Percentiles rank a stretch among this genome's conserved stretches.
Evolutionary conservation across 1,140 invertebrate species (phyloP).

Genomic region (Panagrolaimus sp.): DNA sequence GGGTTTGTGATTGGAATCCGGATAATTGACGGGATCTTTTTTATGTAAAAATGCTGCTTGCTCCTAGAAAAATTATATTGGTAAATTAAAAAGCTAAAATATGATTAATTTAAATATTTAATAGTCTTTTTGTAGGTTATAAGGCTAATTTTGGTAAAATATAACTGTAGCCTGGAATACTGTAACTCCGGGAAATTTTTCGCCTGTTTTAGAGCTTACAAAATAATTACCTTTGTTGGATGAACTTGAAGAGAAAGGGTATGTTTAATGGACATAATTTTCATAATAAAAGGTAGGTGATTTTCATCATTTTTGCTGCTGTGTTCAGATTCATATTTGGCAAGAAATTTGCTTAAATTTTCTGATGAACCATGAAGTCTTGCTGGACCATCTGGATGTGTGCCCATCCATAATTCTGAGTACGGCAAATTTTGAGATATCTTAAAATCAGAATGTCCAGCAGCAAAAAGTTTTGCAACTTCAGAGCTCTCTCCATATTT

Average conservation of each 20-base stretch:
- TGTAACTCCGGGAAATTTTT: too few relatives aligned
- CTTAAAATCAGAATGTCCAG: slow-evolving; percentile 53
- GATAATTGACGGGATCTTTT: slow-evolving; percentile 77
- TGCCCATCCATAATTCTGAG: slow-evolving; percentile 87
- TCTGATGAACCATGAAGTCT: slow-evolving; percentile 59
- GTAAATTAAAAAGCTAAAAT: slow-evolving; percentile 4
- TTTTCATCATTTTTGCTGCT: slow-evolving; percentile 62
- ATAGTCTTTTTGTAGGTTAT: too few relatives aligned
- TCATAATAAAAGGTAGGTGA: slow-evolving; percentile 83
- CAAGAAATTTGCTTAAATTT: slow-evolving; percentile 30
- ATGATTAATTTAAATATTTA: not conserved
- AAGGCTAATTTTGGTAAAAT: too few relatives aligned
- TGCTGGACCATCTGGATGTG: slow-evolving; percentile 83
- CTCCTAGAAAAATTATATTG: slow-evolving; percentile 67
- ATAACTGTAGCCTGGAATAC: too few relatives aligned
- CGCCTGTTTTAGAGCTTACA: too few relatives aligned
- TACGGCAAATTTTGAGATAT: slow-evolving; percentile 60
- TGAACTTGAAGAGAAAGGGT: slow-evolving; percentile 96
- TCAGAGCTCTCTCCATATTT: slow-evolving; percentile 73
- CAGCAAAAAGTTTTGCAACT: slow-evolving; percentile 71
- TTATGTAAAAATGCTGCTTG: slow-evolving; percentile 76
- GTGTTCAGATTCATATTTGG: slow-evolving; percentile 65
- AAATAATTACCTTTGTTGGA: slow-evolving; percentile 92
- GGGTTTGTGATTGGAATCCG: slow-evolving; percentile 95
- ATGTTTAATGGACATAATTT: slow-evolving; percentile 82